phyloP scores from a whole-genome alignment of 2,797 vertebrate species.

The Eptatretus atami region DNA sequence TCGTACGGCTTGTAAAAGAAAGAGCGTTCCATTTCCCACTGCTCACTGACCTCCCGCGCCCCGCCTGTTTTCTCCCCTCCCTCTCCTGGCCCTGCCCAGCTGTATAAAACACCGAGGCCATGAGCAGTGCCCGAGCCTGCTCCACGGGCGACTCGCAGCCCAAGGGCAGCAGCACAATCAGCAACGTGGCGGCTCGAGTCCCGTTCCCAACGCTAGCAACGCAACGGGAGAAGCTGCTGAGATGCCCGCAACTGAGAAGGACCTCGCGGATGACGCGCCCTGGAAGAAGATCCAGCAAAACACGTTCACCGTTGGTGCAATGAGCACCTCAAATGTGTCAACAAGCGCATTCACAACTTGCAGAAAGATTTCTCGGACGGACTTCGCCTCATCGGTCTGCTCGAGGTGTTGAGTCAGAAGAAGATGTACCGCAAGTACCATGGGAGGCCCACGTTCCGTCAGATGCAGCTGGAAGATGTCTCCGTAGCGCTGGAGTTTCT shows the following conservation, averaged over 20 bases:
- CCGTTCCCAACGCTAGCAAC: no score
- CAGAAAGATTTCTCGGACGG: conserved; percentile 66
- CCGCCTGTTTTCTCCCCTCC: no score
- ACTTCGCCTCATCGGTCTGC: conserved; percentile 48
- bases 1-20: no score
- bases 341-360: conserved; percentile 61
- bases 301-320: conserved; percentile 90
- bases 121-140: no score
- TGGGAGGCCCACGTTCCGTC: conserved; percentile 50
- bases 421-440: conserved; percentile 60
- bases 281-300: conserved; percentile 92
- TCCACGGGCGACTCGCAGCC: no score
- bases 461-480: conserved; percentile 91
- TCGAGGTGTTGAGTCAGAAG: conserved; percentile 84
- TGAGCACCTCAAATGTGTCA: conserved; percentile 70
- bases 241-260: conserved; percentile 61
- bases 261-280: conserved; percentile 60
- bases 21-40: no score
- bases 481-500: conserved; percentile 73
- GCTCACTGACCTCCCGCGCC: no score
- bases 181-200: no score
- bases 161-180: no score
- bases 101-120: no score
- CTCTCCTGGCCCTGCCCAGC: no score
- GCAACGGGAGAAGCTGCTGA: no score